These are phyloP conservation scores for Melieria omissa DNA, from an alignment of 2,888 invertebrate species.

Conservation along the genomic window DNA sequence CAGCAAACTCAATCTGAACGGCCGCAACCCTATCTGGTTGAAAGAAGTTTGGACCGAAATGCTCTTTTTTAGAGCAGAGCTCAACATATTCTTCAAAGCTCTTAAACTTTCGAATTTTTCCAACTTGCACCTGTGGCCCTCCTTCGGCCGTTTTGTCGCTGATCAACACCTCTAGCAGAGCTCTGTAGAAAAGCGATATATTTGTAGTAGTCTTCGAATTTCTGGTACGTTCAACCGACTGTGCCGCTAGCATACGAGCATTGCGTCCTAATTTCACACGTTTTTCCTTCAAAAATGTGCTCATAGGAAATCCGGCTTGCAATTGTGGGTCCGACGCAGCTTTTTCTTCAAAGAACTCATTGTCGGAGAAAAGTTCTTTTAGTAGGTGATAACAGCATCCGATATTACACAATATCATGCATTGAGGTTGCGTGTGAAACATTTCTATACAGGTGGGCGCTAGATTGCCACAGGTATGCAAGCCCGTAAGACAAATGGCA, in stretches of 20 bases:
- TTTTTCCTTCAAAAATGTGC: conserved; percentile 70
- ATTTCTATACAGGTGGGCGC: conserved; percentile 78
- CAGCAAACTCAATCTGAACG: conserved; percentile 65
- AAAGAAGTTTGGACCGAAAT: conserved; percentile 35
- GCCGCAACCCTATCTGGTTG: conserved; percentile 62
- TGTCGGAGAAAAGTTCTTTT: conserved; percentile 69
- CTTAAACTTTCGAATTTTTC: conserved; percentile 73
- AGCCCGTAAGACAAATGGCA: conserved; percentile 74
- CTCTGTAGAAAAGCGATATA: conserved; percentile 79
- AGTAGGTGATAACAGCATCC: conserved; percentile 92
- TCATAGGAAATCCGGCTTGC: conserved; percentile 76
- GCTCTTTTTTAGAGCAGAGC: conserved; percentile 72
- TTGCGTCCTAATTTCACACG: conserved; percentile 74
- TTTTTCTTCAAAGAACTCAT: conserved; percentile 61
- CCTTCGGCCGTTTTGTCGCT: conserved; percentile 64
- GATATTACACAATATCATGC: conserved; percentile 78
- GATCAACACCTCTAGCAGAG: conserved; percentile 77
- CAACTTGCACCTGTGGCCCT: conserved; percentile 69
- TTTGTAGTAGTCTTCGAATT: conserved; percentile 70
- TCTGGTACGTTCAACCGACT: conserved; percentile 80
- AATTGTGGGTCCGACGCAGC: conserved; percentile 53
- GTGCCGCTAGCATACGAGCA: conserved; percentile 87
- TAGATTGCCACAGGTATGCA: conserved; percentile 91
- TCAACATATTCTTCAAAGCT: conserved; percentile 78
- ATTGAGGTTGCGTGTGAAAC: conserved; percentile 71